Evolutionary conservation across 2,888 invertebrate species (phyloP).

Genomic region (Bellardia pandia): DNA sequence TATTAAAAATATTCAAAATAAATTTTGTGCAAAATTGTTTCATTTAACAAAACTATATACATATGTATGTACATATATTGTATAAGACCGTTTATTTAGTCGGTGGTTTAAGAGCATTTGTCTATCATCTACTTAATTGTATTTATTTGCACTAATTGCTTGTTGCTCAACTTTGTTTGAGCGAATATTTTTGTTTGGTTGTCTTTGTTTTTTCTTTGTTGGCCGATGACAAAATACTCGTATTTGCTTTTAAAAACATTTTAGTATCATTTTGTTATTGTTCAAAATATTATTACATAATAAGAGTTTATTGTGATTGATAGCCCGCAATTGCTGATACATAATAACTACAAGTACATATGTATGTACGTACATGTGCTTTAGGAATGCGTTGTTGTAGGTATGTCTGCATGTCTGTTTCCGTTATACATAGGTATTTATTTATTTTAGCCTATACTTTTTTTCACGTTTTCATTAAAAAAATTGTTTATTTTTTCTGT

Average conservation of each 20-base stretch:
- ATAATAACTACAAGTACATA: neutral
- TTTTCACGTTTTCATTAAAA: neutral
- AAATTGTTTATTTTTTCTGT: neutral
- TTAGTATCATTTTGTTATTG: constrained; percentile 1
- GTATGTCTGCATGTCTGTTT: neutral
- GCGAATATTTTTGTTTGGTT: neutral
- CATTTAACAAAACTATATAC: no score
- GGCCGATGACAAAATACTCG: constrained; percentile 25
- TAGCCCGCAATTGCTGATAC: neutral
- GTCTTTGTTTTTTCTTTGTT: neutral
- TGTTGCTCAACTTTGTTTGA: constrained; percentile 18
- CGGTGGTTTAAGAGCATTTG: neutral
- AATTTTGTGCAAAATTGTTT: no score
- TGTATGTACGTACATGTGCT: no score
- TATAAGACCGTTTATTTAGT: neutral
- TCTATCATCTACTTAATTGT: neutral
- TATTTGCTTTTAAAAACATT: neutral
- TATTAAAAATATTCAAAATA: neutral
- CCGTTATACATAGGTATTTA: neutral
- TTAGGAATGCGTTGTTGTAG: neutral
- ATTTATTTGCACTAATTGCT: constrained; percentile 60
- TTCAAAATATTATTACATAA: constrained; percentile 47
- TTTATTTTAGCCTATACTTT: neutral
- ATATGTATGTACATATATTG: no score
- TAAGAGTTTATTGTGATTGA: constrained; percentile 37